Conservation (phyloP, 2,888 invertebrate genomes). For the Ceraclea dissimilis region DNA sequence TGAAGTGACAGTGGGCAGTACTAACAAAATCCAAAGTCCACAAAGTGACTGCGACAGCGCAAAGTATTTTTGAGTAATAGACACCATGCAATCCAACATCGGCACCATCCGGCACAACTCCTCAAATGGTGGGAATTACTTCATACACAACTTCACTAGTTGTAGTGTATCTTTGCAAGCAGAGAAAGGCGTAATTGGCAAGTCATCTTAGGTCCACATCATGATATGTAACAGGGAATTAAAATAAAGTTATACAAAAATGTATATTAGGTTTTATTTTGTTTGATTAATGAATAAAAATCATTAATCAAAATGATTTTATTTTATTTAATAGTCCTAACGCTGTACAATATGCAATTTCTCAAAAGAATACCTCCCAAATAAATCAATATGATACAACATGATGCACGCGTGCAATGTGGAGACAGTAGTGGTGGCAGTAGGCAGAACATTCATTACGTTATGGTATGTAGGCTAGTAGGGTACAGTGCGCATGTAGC, state of each 20-base stretch:
- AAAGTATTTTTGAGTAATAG: no score
- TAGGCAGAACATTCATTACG: not conserved
- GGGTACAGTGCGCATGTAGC: not conserved
- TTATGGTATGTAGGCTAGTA: not conserved
- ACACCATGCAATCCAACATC: no score
- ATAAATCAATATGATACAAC: conserved; percentile 22
- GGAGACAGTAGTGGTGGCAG: not conserved
- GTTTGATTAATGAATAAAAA: conserved; percentile 16
- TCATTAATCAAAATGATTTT: conserved; percentile 20
- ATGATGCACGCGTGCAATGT: conserved; percentile 8
- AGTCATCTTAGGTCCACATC: no score
- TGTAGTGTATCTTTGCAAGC: no score
- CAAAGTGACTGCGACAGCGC: no score
- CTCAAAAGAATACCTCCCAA: conserved; percentile 25
- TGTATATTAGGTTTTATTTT: conserved; percentile 8
- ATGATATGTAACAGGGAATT: not conserved
- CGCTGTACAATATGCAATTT: conserved; percentile 26
- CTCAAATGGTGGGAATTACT: no score
- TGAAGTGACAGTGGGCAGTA: no score
- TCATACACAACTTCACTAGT: no score
- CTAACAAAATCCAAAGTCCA: no score
- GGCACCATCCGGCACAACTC: no score
- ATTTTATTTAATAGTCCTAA: conserved; percentile 27
- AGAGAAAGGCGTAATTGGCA: no score
- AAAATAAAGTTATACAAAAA: conserved; percentile 7